Evolutionary conservation across 1,140 invertebrate species (phyloP), one percentile per base, ranked within the genome.

Genomic region (Kradibia gibbosae): DNA sequence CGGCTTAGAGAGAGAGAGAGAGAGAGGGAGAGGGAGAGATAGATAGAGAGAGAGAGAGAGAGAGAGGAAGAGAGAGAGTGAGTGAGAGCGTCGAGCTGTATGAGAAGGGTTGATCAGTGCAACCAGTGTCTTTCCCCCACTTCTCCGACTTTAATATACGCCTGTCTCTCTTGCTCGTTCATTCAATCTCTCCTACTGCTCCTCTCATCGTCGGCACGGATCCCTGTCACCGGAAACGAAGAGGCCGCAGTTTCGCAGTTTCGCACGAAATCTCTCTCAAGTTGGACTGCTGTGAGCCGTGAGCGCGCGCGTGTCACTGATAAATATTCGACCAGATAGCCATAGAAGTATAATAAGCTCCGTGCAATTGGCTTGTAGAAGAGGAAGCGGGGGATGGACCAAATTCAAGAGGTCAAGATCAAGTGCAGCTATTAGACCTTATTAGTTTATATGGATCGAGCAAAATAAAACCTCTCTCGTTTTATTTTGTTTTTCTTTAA

Each of bases 81-180:
- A 77, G 80, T 48, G 42, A 48, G n/a, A 48, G 42, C 28, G 65
- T 34, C 65, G 79, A 81, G 82, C 62, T 62, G 75, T 79, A 75
- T 82, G 83, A 83, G 87, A 88, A 86, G 87, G 86, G 87, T 88
- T 88, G 87, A 88, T 88, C 86, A 88, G 88, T 88, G 88, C 87
- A 89, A 89, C 87, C 88, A 87, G 88, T 89, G 87, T 89, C 88
- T 89, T 85, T 84, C 85, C 88, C 88, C 88, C 86, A 87, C 88
- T 50, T 72, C 57, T 71, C 77, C 28, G 48, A 31, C 75, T 77
- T 55, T 76, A 28, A 65, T 62, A 31, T 65, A 36, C 57, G 71
- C 73, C 76, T 65, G 42, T 60, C 67, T 36, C 67, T 36, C 20
- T 22, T 71, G 70, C 48, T 45, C 60, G 72, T 83, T 83, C 76